Conservation (phyloP, 2,797 vertebrate species). For the Paramormyrops hopkinsi region DNA sequence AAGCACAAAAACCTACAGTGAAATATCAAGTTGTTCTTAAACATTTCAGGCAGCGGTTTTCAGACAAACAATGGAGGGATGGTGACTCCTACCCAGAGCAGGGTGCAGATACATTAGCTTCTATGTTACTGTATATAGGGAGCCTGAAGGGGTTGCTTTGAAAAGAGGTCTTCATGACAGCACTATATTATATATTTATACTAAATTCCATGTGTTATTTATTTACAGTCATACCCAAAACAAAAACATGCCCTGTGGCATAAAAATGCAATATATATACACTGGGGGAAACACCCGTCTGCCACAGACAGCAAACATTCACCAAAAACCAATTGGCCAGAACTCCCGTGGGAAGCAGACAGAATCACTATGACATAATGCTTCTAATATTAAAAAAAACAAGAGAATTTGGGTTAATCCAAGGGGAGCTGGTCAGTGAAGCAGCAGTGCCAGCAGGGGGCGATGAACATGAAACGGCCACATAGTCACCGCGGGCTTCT, state of each 20-base stretch:
- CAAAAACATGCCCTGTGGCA: background rate
- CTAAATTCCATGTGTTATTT: background rate
- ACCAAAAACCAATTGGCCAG: background rate
- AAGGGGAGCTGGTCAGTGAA: background rate
- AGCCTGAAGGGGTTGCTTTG: background rate
- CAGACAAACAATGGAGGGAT: background rate
- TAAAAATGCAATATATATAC: background rate
- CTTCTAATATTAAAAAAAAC: background rate
- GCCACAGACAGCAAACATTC: background rate
- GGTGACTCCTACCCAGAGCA: background rate
- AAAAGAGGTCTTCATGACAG: background rate
- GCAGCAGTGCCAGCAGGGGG: no score
- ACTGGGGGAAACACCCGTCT: background rate
- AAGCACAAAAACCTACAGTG: background rate
- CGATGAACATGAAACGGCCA: background rate
- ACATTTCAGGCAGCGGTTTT: background rate
- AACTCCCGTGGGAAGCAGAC: background rate
- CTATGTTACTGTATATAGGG: background rate
- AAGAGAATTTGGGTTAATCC: background rate
- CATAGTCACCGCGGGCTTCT: background rate
- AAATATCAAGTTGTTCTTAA: background rate
- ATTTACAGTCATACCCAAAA: background rate
- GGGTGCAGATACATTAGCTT: background rate
- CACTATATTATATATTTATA: background rate
- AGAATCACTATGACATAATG: background rate